Percentiles rank a stretch among this genome's conserved stretches.
Conservation (phyloP, 2,113 vertebrate species). For the Hystrix cristata region DNA sequence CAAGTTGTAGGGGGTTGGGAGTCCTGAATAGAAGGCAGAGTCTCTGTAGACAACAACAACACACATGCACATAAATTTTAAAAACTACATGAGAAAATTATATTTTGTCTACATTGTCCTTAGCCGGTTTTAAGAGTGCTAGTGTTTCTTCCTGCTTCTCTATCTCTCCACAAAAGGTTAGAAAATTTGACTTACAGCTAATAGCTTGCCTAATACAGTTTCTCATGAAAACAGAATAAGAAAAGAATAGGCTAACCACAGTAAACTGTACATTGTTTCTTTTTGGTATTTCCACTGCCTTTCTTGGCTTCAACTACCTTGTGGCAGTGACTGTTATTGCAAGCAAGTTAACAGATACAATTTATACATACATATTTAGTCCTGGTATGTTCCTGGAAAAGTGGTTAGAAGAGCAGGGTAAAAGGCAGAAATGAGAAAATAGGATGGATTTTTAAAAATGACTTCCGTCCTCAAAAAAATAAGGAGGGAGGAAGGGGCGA, state of each 20-base stretch:
- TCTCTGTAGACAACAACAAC: constrained; percentile 38
- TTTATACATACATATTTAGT: not conserved
- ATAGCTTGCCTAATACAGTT: constrained; percentile 16
- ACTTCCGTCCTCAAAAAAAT: not conserved
- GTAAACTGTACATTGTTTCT: not conserved
- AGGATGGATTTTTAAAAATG: not conserved
- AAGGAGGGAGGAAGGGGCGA: no score
- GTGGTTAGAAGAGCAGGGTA: not conserved
- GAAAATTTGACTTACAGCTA: not conserved
- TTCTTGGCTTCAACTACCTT: not conserved
- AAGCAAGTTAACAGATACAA: not conserved
- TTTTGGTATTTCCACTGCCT: not conserved
- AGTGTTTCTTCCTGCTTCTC: not conserved
- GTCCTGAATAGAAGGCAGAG: not conserved
- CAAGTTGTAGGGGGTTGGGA: not conserved
- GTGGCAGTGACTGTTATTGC: not conserved
- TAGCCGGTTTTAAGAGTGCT: not conserved
- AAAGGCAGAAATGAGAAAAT: not conserved
- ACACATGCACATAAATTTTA: not conserved
- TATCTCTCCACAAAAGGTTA: not conserved
- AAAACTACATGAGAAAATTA: not conserved
- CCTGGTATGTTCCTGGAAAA: not conserved
- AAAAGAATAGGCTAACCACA: not conserved
- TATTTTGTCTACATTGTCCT: not conserved
- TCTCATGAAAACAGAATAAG: not conserved